phyloP scores from a whole-genome alignment of 2,888 invertebrate genomes.

The Heterodera filipjevi region DNA sequence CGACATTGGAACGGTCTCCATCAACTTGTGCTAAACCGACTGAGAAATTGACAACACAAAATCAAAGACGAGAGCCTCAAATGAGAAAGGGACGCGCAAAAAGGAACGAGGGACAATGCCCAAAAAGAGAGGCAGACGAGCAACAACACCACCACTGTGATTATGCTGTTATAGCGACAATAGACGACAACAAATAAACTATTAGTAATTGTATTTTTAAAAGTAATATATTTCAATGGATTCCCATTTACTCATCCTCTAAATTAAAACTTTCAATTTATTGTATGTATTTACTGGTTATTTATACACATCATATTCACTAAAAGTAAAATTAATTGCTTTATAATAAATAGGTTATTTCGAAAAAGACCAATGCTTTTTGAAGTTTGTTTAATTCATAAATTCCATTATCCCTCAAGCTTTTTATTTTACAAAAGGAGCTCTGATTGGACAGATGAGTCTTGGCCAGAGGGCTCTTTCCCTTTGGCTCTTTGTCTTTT shows the following conservation, averaged over 20 bases:
- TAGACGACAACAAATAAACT: not conserved
- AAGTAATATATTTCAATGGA: not conserved
- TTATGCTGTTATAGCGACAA: conserved; percentile 2
- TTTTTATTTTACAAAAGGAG: not conserved
- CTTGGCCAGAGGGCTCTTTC: not conserved
- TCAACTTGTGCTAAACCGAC: not conserved
- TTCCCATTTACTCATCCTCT: too few species aligned
- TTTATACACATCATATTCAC: too few species aligned
- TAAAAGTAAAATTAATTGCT: too few species aligned
- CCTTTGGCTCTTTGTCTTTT: not conserved
- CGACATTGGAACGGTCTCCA: not conserved
- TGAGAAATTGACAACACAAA: not conserved
- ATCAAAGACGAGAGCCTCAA: not conserved
- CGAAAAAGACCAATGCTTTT: too few species aligned
- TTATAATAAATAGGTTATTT: too few species aligned
- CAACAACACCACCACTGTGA: conserved; percentile 7
- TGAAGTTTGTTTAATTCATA: too few species aligned
- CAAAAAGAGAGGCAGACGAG: not conserved
- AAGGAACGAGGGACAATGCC: not conserved
- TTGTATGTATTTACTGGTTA: too few species aligned
- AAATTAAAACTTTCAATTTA: too few species aligned
- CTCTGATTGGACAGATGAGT: not conserved
- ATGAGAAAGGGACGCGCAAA: not conserved
- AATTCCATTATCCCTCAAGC: too few species aligned
- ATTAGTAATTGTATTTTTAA: not conserved